Base-by-base conservation (phyloP, 1,140 invertebrate genomes). In the Paralvinella palmiformis region DNA sequence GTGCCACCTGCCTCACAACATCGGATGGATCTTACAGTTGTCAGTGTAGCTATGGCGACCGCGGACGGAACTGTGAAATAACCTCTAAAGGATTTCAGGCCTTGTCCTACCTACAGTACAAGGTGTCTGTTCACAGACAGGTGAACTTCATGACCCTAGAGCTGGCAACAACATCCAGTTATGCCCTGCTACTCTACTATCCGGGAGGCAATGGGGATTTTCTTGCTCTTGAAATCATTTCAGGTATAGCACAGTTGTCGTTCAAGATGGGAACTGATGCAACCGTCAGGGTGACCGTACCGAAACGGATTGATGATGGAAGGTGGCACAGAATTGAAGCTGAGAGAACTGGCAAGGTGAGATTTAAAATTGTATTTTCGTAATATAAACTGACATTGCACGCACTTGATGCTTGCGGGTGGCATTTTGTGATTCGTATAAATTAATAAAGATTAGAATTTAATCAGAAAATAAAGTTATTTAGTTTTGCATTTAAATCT, bases 281-380 rank as follows among this genome's bases (percentile, higher is more conserved):
- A 71, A 92, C 90, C 29, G 91, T 90, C 3, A 70, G 64, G 13
- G 87, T 92, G 2, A 57, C 37, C 10, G 20, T 57, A 35, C 83
- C 84, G 15, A 84, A 84, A 45, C 85, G 85, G 65, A 82, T 96
- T 1, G 85, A 90, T 0, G 89, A 94, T 78, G 92, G 92, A 10
- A 85, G 86, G 61, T 97, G 94, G 94, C 87, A 92, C 71, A 91
- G 92, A 75, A 85, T 96, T 4, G 93, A 90, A 2, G 92, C 92
- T 0, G 94, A 91, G 0, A 86, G 92, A 72, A 94, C 93, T 75
- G 89, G 90, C 48, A 62, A 68, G 65, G 78, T 79, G 56, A 32
- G 58, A 3, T n/a, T n/a, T n/a, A n/a, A n/a, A n/a, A n/a, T n/a
- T n/a, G n/a, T n/a, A n/a, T n/a, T n/a, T n/a, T n/a, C n/a, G n/a